Conservation (phyloP, 2,888 invertebrate genomes). For the Lordiphosa fenestrarum region DNA sequence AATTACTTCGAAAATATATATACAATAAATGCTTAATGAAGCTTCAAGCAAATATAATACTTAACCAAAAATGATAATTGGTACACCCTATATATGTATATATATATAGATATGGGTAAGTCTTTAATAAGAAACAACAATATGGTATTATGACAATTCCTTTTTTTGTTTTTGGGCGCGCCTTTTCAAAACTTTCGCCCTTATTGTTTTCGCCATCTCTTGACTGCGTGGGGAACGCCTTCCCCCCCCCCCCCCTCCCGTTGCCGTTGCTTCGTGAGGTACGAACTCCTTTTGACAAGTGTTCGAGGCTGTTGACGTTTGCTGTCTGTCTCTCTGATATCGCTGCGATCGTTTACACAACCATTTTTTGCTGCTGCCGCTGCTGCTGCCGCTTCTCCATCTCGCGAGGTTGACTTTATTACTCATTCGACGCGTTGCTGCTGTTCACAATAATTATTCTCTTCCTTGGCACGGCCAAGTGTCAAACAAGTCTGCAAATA, state of each 20-base stretch:
- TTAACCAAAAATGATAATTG: background rate
- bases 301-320: slow-evolving; percentile 26
- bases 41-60: too few species aligned
- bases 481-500: slow-evolving; percentile 58
- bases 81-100: slow-evolving; percentile 1
- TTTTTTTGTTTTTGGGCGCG: slow-evolving; percentile 11
- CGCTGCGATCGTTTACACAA: slow-evolving; percentile 50
- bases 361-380: slow-evolving; percentile 13
- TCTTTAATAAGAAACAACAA: background rate
- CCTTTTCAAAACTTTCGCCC: slow-evolving; percentile 17
- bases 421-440: slow-evolving; percentile 63
- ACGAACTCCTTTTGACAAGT: slow-evolving; percentile 11
- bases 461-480: slow-evolving; percentile 51
- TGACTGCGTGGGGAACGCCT: background rate
- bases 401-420: slow-evolving; percentile 64
- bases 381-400: slow-evolving; percentile 19
- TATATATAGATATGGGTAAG: too few species aligned
- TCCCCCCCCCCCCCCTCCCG: background rate
- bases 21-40: too few species aligned
- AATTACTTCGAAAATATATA: background rate
- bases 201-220: slow-evolving; percentile 2
- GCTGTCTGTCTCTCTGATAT: slow-evolving; percentile 16
- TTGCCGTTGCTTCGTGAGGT: too few species aligned
- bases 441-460: slow-evolving; percentile 1
- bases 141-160: background rate